These are phyloP conservation scores for Cactoblastis cactorum DNA, from an alignment of 2,888 invertebrate genomes.

Conservation along the genomic window DNA sequence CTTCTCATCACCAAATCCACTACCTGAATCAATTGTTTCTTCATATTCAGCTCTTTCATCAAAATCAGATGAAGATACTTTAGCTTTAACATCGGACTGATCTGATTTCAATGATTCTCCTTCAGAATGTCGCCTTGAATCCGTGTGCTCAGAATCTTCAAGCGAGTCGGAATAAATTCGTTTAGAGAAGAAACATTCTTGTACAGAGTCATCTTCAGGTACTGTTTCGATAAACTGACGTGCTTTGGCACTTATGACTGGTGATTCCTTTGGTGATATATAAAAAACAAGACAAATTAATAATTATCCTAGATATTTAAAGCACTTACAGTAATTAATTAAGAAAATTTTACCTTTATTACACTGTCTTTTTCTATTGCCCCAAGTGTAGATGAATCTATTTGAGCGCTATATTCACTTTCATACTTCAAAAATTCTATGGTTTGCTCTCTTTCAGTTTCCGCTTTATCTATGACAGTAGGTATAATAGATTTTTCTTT, in stretches of 20 bases:
- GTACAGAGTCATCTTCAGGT: conserved; percentile 76
- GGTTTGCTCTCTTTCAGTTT: conserved; percentile 41
- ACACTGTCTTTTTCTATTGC: conserved; percentile 43
- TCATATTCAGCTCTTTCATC: conserved; percentile 74
- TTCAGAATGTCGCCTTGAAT: conserved; percentile 73
- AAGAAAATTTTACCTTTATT: conserved; percentile 44
- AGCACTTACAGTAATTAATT: not conserved
- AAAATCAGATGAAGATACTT: conserved; percentile 72
- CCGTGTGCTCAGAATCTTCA: conserved; percentile 74
- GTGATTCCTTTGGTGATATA: conserved; percentile 67
- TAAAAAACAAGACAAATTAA: conserved; percentile 22
- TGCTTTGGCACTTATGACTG: conserved; percentile 74
- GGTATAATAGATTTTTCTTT: conserved; percentile 37
- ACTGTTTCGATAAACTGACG: conserved; percentile 76
- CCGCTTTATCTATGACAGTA: conserved; percentile 30
- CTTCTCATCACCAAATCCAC: conserved; percentile 73
- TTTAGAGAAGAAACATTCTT: conserved; percentile 77
- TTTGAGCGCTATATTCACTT: conserved; percentile 57
- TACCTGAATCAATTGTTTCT: conserved; percentile 70
- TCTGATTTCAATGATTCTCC: conserved; percentile 75
- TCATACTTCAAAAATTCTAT: conserved; percentile 61
- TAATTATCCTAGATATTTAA: no score
- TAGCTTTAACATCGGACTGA: conserved; percentile 69
- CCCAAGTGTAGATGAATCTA: conserved; percentile 32
- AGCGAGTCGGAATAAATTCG: conserved; percentile 75